Conservation (phyloP, 2,113 vertebrate genomes). For the Clarias magur region DNA sequence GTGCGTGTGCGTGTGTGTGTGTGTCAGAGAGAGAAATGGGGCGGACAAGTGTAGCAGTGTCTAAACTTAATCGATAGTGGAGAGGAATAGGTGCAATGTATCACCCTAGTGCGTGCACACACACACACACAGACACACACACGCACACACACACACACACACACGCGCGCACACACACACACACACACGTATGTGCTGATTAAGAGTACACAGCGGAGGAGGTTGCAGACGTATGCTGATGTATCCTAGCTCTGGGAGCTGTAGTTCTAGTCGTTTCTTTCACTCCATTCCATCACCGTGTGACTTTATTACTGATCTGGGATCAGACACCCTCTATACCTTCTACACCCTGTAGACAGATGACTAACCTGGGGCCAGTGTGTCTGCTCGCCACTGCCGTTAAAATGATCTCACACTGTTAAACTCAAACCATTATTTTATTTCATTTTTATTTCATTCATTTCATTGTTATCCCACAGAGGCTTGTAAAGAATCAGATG, state of each 20-base stretch:
- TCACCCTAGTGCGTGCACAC: slow-evolving; percentile 16
- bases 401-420: slow-evolving; percentile 14
- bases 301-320: slow-evolving; percentile 40
- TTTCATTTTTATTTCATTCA: neutral
- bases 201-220: neutral
- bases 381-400: neutral
- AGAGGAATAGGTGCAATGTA: slow-evolving; percentile 28
- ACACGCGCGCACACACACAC: slow-evolving; percentile 20
- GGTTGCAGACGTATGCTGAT: slow-evolving; percentile 21
- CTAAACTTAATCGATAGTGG: slow-evolving; percentile 7
- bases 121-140: neutral
- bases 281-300: slow-evolving; percentile 31
- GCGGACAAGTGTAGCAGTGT: slow-evolving; percentile 23
- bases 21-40: neutral
- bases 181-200: neutral
- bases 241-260: slow-evolving; percentile 35
- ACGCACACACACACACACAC: slow-evolving; percentile 24
- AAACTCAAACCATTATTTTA: neutral
- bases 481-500: neutral
- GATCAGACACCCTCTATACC: slow-evolving; percentile 11
- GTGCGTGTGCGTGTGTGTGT: neutral
- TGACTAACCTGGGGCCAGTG: slow-evolving; percentile 12
- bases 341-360: neutral
- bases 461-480: neutral
- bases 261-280: slow-evolving; percentile 32